These are phyloP conservation scores for Edolisoma coerulescens DNA, from an alignment of 2,113 vertebrate species.

Conservation along the genomic window DNA sequence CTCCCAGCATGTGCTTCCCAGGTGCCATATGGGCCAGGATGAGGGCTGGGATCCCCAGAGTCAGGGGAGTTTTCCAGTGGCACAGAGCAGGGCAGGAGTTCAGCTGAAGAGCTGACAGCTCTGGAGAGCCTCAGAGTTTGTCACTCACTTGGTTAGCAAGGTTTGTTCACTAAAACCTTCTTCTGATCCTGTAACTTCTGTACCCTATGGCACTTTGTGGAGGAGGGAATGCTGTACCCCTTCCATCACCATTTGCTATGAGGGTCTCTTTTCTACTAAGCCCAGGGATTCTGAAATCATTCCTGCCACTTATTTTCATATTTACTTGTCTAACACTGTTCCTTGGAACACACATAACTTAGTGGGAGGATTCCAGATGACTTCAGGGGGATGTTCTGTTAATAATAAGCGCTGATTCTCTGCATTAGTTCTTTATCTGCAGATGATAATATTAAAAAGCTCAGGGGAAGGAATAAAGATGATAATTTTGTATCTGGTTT, in stretches of 20 bases:
- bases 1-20: neutral
- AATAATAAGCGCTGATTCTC: neutral
- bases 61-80: neutral
- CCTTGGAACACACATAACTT: neutral
- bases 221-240: neutral
- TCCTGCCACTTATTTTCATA: neutral
- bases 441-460: neutral
- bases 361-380: constrained; percentile 1
- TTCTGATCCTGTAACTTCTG: neutral
- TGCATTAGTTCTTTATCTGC: neutral
- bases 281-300: neutral
- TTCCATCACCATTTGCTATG: neutral
- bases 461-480: neutral
- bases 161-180: neutral
- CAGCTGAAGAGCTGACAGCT: neutral
- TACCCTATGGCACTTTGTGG: neutral
- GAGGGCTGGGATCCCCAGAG: neutral
- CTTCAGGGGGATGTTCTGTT: neutral
- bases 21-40: rapidly evolving
- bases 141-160: neutral
- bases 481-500: neutral
- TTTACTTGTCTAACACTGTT: neutral
- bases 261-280: neutral
- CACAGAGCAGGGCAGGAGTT: neutral
- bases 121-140: neutral